phyloP scores from a whole-genome alignment of 2,888 invertebrate genomes.

The Pyrocoelia pectoralis region DNA sequence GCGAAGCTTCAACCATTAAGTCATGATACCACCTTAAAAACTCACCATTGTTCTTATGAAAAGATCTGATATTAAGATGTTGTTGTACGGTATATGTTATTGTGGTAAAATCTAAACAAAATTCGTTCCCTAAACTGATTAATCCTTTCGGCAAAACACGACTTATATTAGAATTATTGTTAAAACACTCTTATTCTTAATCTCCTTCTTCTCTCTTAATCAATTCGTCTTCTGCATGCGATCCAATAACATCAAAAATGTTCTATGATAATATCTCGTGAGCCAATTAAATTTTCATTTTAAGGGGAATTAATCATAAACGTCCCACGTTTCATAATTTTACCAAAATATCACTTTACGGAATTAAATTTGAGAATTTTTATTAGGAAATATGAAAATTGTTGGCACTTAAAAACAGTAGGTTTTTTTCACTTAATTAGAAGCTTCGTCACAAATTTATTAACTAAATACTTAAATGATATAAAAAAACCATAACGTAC shows the following conservation, averaged over 20 bases:
- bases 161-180: conserved; percentile 15
- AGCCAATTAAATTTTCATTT: not conserved
- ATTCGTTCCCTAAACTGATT: conserved; percentile 31
- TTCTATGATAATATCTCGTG: not conserved
- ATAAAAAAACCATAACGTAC: conserved; percentile 19
- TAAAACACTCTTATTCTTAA: not conserved
- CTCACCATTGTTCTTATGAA: conserved; percentile 34
- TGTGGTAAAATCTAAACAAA: conserved; percentile 31
- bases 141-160: conserved; percentile 30
- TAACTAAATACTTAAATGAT: conserved; percentile 21
- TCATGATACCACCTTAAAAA: conserved; percentile 36
- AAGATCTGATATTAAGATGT: conserved; percentile 30
- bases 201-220: too few species aligned
- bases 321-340: not conserved
- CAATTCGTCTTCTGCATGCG: not conserved
- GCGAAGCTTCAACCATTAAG: conserved; percentile 43
- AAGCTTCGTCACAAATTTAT: conserved; percentile 20
- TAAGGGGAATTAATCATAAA: too few species aligned
- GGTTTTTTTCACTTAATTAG: conserved; percentile 22
- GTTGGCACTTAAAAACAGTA: conserved; percentile 17
- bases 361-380: conserved; percentile 19
- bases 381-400: conserved; percentile 16
- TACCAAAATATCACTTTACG: not conserved
- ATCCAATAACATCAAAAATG: not conserved
- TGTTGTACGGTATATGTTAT: conserved; percentile 24